Evolutionary conservation across 2,113 vertebrate genomes (phyloP).

Genomic region (mouse (Mus musculus)): DNA sequence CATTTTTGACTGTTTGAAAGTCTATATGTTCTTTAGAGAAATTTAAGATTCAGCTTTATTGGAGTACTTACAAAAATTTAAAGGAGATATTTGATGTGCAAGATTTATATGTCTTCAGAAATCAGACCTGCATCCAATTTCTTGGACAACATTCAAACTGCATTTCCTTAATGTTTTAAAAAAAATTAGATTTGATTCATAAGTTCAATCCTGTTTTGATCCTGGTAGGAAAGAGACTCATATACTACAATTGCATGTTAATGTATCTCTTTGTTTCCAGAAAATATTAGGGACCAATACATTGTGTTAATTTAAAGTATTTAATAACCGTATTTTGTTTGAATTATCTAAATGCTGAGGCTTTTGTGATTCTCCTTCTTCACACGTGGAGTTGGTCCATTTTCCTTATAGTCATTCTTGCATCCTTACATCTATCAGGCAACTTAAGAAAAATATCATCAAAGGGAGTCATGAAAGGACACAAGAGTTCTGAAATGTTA

Average conservation of each 20-base stretch:
- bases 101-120: conserved; percentile 59
- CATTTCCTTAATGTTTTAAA: conserved; percentile 37
- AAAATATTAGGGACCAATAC: not conserved
- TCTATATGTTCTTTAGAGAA: conserved; percentile 69
- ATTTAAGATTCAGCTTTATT: conserved; percentile 71
- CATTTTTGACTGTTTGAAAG: conserved; percentile 71
- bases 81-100: conserved; percentile 57
- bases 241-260: not conserved
- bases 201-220: conserved; percentile 32
- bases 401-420: not conserved
- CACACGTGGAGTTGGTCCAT: not conserved
- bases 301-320: conserved; percentile 22
- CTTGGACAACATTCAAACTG: conserved; percentile 51
- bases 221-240: not conserved
- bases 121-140: conserved; percentile 49
- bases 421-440: not conserved
- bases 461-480: not conserved
- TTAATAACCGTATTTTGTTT: conserved; percentile 34
- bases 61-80: conserved; percentile 58
- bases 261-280: conserved; percentile 42
- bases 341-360: not conserved
- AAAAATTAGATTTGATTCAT: conserved; percentile 46
- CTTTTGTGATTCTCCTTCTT: not conserved
- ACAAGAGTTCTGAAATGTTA: not conserved
- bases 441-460: conserved; percentile 26